These are phyloP conservation scores for Tokudaia tokunoshimensis DNA, from an alignment of 2,797 vertebrate species.

Conservation along the genomic window DNA sequence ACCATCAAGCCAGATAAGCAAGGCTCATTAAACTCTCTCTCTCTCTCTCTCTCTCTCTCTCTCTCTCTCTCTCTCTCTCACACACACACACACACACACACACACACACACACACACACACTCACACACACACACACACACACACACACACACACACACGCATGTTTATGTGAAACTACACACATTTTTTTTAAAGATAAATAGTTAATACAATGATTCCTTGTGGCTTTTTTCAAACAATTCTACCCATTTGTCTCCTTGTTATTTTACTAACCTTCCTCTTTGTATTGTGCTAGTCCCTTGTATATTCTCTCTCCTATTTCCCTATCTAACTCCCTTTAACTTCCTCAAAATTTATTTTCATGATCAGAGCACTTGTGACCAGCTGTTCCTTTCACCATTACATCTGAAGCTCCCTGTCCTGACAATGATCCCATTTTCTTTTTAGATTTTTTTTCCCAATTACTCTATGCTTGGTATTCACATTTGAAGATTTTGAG, in stretches of 20 bases:
- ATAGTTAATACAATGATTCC: not conserved
- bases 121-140: not conserved
- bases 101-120: not conserved
- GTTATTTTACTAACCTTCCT: not conserved
- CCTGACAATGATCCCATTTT: not conserved
- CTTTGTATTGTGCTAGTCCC: not conserved
- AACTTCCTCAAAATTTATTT: not conserved
- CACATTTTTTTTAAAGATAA: not conserved
- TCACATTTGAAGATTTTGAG: too few species aligned
- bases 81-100: not conserved
- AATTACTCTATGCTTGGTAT: not conserved
- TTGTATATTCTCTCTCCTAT: not conserved
- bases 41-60: too few species aligned
- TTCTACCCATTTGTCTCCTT: not conserved
- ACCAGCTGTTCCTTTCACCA: not conserved
- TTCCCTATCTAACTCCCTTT: not conserved
- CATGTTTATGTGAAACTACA: not conserved
- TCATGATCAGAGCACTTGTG: not conserved
- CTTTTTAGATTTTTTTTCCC: not conserved
- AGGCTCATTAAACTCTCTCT: not conserved
- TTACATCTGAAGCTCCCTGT: not conserved
- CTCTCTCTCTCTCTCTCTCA: too few species aligned
- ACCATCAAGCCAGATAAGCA: not conserved
- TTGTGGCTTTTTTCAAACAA: not conserved
- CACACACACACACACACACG: not conserved